A percentile compares a stretch with the other conserved stretches of the same genome.
These are phyloP conservation scores for Thereva unica DNA, from an alignment of 2,888 invertebrate species.

Conservation along the genomic window DNA sequence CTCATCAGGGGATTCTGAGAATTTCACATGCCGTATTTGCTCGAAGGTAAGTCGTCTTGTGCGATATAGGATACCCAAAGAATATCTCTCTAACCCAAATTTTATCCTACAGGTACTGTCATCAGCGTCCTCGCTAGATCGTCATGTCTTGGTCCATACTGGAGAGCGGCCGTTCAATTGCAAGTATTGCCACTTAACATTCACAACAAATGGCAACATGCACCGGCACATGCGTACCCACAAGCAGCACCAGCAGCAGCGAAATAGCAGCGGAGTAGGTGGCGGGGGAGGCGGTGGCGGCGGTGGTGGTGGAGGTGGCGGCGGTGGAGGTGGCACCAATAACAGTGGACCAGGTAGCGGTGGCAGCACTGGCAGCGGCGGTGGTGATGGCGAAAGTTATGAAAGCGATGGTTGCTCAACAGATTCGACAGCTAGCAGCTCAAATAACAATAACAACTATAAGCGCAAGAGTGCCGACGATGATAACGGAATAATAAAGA, in stretches of 20 bases:
- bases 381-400: constrained; percentile 60
- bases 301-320: constrained; percentile 35
- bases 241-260: constrained; percentile 59
- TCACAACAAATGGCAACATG: constrained; percentile 86
- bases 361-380: constrained; percentile 41
- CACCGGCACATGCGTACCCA: constrained; percentile 80
- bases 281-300: constrained; percentile 42
- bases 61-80: background rate
- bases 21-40: constrained; percentile 59
- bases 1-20: constrained; percentile 59
- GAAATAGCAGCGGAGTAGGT: constrained; percentile 47
- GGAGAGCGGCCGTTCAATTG: constrained; percentile 82
- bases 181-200: constrained; percentile 76
- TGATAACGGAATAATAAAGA: constrained; percentile 48
- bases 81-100: background rate
- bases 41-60: constrained; percentile 53
- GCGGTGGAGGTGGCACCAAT: constrained; percentile 37
- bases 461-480: constrained; percentile 52
- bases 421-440: constrained; percentile 58
- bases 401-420: constrained; percentile 64
- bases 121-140: constrained; percentile 77
- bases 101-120: constrained; percentile 64
- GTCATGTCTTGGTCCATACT: constrained; percentile 79
- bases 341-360: constrained; percentile 44
- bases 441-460: constrained; percentile 52